Percentiles rank a stretch among this genome's conserved stretches.
These are phyloP conservation scores for Hippolais icterina DNA, from an alignment of 2,113 vertebrate genomes.

Conservation along the genomic window DNA sequence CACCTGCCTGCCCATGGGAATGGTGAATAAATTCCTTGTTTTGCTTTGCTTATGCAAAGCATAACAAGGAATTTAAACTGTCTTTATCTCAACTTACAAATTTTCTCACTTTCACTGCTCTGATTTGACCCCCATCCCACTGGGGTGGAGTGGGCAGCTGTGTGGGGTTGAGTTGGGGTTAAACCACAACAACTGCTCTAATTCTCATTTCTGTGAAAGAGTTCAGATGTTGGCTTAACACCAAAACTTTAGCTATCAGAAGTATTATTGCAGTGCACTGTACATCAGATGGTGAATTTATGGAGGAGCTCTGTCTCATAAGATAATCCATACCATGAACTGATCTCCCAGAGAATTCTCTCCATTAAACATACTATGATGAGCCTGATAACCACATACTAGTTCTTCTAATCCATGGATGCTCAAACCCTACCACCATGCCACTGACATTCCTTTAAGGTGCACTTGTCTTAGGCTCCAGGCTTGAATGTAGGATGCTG, in stretches of 20 bases:
- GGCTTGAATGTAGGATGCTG: neutral
- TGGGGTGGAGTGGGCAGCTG: fast-evolving
- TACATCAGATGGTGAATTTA: neutral
- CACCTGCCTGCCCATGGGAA: neutral
- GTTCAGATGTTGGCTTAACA: neutral
- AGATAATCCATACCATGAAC: neutral
- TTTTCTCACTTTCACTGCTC: neutral
- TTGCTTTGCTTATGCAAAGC: neutral
- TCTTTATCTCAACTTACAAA: neutral
- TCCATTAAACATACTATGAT: neutral
- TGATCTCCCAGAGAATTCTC: neutral
- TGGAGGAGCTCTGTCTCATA: neutral
- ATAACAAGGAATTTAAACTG: too few species aligned
- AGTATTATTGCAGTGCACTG: neutral
- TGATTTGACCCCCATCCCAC: neutral
- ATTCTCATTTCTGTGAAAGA: neutral
- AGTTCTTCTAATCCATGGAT: neutral
- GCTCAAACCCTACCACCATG: neutral
- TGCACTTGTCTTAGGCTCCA: neutral
- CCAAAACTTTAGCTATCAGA: neutral
- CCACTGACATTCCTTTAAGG: neutral
- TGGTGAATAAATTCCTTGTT: neutral
- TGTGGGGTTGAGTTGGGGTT: neutral
- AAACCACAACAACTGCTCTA: neutral
- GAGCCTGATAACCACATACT: neutral